phyloP scores from a whole-genome alignment of 2,797 vertebrate species.

The Selene dorsalis region DNA sequence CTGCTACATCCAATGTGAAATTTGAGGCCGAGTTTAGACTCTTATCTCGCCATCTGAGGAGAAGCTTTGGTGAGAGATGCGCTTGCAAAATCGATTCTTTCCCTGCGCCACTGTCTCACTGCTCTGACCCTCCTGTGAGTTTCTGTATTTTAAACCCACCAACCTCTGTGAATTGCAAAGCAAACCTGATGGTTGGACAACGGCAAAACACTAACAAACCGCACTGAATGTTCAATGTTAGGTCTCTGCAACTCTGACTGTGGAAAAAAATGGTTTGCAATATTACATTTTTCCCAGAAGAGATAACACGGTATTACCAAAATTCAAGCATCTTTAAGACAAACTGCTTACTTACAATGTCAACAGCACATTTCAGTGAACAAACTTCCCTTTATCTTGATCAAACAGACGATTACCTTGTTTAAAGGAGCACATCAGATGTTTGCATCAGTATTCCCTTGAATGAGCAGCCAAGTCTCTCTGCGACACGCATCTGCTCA shows the following conservation, averaged over 20 bases:
- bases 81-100: constrained; percentile 36
- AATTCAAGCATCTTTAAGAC: background rate
- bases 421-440: constrained; percentile 38
- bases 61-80: constrained; percentile 31
- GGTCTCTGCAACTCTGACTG: background rate
- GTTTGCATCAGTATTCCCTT: constrained; percentile 53
- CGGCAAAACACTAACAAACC: background rate
- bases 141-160: constrained; percentile 7
- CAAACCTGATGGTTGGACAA: background rate
- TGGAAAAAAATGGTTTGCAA: background rate
- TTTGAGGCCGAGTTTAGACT: constrained; percentile 30
- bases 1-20: constrained; percentile 39
- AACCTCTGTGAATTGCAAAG: constrained; percentile 16
- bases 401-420: constrained; percentile 58
- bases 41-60: constrained; percentile 27
- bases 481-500: constrained; percentile 55
- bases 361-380: constrained; percentile 35
- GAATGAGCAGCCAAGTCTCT: constrained; percentile 42
- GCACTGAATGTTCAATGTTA: background rate
- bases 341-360: constrained; percentile 42
- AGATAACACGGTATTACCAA: constrained; percentile 22
- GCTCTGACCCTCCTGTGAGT: constrained; percentile 9
- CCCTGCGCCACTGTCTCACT: constrained; percentile 3
- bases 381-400: constrained; percentile 23
- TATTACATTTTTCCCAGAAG: constrained; percentile 10